phyloP scores from a whole-genome alignment of 2,113 vertebrate species.

The Speoplatyrhinus poulsoni region DNA sequence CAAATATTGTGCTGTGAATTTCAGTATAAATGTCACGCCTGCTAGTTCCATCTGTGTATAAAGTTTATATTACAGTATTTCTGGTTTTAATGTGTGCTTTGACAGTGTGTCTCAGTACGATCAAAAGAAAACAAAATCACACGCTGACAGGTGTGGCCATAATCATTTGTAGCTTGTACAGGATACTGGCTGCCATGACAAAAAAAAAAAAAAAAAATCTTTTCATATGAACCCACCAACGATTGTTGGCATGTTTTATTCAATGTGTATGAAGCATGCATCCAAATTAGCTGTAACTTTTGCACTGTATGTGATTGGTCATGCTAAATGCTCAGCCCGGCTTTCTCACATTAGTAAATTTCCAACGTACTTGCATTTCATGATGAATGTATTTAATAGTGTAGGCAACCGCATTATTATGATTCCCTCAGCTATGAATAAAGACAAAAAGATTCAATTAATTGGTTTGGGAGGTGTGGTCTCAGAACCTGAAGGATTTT shows the following conservation, averaged over 20 bases:
- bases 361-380: too few species aligned
- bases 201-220: slow-evolving; percentile 74
- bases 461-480: slow-evolving; percentile 35
- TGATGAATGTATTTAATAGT: too few species aligned
- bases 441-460: not conserved
- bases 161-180: slow-evolving; percentile 67
- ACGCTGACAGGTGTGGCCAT: slow-evolving; percentile 55
- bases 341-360: too few species aligned
- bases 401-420: not conserved
- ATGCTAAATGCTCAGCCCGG: too few species aligned
- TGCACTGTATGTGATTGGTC: too few species aligned
- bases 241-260: not conserved
- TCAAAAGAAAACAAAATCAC: not conserved
- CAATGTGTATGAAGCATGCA: not conserved
- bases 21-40: slow-evolving; percentile 4
- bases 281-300: too few species aligned
- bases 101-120: slow-evolving; percentile 61
- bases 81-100: slow-evolving; percentile 22
- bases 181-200: slow-evolving; percentile 44
- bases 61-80: slow-evolving; percentile 10
- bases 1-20: slow-evolving; percentile 21
- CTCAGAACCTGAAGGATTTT: slow-evolving; percentile 9
- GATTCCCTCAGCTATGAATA: too few species aligned
- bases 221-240: slow-evolving; percentile 40
- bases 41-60: slow-evolving; percentile 9